phyloP scores from a whole-genome alignment of 2,113 vertebrate species.

The Chloropsis cyanopogon region DNA sequence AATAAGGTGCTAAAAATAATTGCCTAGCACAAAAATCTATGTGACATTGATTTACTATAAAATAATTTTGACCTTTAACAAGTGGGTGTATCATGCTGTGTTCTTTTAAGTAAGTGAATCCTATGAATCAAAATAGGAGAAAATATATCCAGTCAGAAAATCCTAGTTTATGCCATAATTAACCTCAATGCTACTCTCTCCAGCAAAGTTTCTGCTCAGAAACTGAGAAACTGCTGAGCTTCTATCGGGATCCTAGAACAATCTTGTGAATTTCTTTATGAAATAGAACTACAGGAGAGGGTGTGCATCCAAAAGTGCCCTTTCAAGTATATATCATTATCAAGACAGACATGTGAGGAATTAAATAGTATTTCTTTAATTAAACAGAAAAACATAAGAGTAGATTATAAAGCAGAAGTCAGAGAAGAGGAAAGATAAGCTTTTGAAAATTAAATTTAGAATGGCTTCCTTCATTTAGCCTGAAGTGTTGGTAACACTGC shows the following conservation, averaged over 20 bases:
- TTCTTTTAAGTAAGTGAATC: neutral
- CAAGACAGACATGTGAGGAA: neutral
- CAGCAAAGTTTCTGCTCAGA: neutral
- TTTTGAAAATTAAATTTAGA: neutral
- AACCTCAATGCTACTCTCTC: neutral
- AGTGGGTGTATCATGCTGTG: neutral
- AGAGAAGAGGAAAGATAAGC: neutral
- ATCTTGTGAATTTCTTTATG: neutral
- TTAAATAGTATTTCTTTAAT: neutral
- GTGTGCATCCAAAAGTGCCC: neutral
- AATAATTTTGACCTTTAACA: neutral
- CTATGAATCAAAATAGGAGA: neutral
- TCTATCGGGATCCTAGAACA: neutral
- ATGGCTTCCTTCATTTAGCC: neutral
- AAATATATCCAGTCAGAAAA: neutral
- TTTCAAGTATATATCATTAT: neutral
- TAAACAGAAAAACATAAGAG: neutral
- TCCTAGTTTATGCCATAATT: neutral
- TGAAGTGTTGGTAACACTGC: neutral
- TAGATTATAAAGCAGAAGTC: neutral
- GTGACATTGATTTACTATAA: neutral
- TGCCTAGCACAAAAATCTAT: neutral
- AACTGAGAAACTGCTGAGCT: neutral
- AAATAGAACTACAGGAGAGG: neutral
- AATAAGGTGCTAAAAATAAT: neutral